Base-by-base conservation (phyloP, 2,888 invertebrate genomes). In the Lepeophtheirus nordmannii region DNA sequence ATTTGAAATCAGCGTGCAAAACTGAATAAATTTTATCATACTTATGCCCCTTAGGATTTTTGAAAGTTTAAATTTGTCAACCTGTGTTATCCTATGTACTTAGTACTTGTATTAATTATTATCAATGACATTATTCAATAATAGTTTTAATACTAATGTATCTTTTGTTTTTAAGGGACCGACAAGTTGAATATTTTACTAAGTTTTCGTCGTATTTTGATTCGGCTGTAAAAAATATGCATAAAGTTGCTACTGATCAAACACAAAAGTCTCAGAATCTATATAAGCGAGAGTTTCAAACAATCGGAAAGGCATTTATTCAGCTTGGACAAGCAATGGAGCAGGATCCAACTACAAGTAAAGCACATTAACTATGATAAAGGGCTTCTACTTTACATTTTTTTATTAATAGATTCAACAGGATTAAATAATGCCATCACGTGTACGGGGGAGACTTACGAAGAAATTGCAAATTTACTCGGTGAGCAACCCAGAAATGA, bases 401-500 rank as follows among this genome's bases (percentile, higher is more conserved):
- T 5, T 5, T 3, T 5, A 46, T 5, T 5, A 46, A 46, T 46
- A 46, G 53, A 46, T 11, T 56, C 37, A 56, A 64, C 38, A 17
- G 12, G n/a, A n/a, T 71, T 93, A 65, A 87, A 89, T 0, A 82
- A 83, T 64, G 91, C 89, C 1, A 82, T 90, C 38, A 88, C 87
- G 72, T 82, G 85, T 74, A 87, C 92, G 1, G 93, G 92, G 11
- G 87, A 88, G 58, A 85, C 89, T 1, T 94, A 90, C 75, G 87
- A 89, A 72, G 85, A 86, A 67, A 89, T 96, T 70, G 94, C 90
- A 0, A 83, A 84, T 73, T 79, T 92, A 75, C 91, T 85, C 75
- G 91, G 91, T 70, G 89, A 92, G 67, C 92, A 93, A 75, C 86
- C 89, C 0, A 88, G 86, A 74, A 81, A 82, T 67, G 92, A 92